These are phyloP conservation scores for Elephantulus edwardii DNA, from an alignment of 2,113 vertebrate species.

Conservation along the genomic window DNA sequence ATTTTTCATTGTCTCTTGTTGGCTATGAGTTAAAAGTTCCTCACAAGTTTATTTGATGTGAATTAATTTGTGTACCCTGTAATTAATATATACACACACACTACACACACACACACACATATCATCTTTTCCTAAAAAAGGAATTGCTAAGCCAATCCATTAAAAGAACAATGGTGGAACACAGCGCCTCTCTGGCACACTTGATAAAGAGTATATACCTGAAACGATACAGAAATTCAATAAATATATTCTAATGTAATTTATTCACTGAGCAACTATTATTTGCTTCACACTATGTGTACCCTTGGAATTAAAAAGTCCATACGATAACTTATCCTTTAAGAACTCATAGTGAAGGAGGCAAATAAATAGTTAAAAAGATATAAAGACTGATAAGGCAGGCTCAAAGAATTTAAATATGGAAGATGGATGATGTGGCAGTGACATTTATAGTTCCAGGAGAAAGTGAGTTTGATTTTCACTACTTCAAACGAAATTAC, in stretches of 20 bases:
- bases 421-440: not conserved
- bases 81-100: too few relatives aligned
- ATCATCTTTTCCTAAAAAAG: not conserved
- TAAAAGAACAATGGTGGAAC: not conserved
- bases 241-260: not conserved
- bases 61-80: not conserved
- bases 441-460: not conserved
- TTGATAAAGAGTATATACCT: not conserved
- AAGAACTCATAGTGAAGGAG: not conserved
- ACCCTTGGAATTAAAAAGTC: slow-evolving; percentile 5
- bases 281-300: not conserved
- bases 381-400: not conserved
- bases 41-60: not conserved
- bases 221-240: not conserved
- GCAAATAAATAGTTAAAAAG: not conserved
- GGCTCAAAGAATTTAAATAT: not conserved
- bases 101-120: too few relatives aligned
- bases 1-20: not conserved
- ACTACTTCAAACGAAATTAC: not conserved
- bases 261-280: not conserved
- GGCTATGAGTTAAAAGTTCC: not conserved
- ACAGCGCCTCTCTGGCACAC: not conserved
- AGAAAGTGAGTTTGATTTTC: slow-evolving; percentile 52
- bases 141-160: not conserved
- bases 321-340: not conserved